Base-by-base conservation (phyloP, 2,797 vertebrate genomes). In the Smutsia temminckii region DNA sequence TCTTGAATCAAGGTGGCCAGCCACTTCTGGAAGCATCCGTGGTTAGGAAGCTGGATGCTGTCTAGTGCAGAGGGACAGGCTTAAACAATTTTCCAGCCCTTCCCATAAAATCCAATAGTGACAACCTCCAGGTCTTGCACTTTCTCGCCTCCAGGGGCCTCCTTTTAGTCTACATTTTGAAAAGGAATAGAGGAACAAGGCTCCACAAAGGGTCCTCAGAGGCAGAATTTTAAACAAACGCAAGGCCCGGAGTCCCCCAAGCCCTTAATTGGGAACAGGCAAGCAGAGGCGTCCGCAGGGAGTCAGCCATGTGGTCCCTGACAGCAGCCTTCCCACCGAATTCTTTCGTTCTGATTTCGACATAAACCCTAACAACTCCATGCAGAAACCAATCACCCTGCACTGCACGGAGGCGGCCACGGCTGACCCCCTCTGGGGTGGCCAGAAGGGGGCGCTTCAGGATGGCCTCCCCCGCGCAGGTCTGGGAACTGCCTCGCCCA, bases 251-350 rank as follows among this genome's bases (percentile, higher is more conserved):
- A 66, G 68, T 95, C 96, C 95, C 91, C 84, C 97, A 92, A 91
- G 83, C 95, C 89, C 93, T 85, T 98, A 98, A 98, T 98, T 98
- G 96, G 71, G 97, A 98, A 93, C 98, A 98, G 97, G 96, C 97
- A 97, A 95, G 94, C 8, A 75, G 57, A 94, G 74, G 78, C 64
- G 42, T 91, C 97, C 88, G 46, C 61, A 18, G 75, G 85, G 49
- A 63, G 78, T 83, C 83, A 21, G 93, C 96, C 97, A 88, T 84
- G 93, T 97, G 96, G 84, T 91, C 96, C 95, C 92, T 66, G 77
- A 97, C 94, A 96, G 64, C 40, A 25, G 94, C 78, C 68, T 96
- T 8, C 95, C 92, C 94, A 46, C 64, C 16, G 16, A 80, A 78
- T 66, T 97, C 75, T 94, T 98, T 81, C 42, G 51, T 89, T 95